Conservation (phyloP, 2,797 vertebrate species). For the Glyptemys insculpta region DNA sequence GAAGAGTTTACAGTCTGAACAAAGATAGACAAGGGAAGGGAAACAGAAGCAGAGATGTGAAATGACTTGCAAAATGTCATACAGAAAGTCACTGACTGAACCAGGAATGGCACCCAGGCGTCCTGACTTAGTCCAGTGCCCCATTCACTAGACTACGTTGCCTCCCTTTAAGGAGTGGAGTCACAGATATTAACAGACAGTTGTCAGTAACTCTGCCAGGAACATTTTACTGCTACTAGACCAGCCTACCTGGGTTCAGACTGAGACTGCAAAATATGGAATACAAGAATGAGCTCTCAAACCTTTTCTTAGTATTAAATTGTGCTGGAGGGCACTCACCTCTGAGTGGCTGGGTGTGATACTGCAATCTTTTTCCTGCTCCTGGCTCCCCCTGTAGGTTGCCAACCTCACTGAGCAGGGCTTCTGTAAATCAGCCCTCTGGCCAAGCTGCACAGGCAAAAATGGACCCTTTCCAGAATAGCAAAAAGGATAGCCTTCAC, state of each 20-base stretch:
- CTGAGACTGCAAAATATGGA: accelerated
- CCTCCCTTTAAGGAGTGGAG: not conserved
- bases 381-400: too few species aligned
- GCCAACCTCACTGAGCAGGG: too few species aligned
- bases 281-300: not conserved
- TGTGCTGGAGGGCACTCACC: too few species aligned
- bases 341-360: too few species aligned
- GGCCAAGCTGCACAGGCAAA: too few species aligned
- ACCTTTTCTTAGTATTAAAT: not conserved
- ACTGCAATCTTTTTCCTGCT: too few species aligned
- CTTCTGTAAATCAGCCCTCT: too few species aligned
- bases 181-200: not conserved
- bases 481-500: too few species aligned
- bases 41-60: not conserved
- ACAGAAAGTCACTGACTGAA: accelerated
- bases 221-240: not conserved
- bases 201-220: not conserved
- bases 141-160: not conserved
- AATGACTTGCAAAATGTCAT: not conserved
- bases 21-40: not conserved
- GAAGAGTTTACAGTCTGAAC: not conserved
- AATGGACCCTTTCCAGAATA: too few species aligned
- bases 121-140: not conserved
- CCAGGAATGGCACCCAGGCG: not conserved
- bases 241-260: not conserved